Evolutionary conservation across 2,888 invertebrate species (phyloP).

Genomic region (Merodon equestris): DNA sequence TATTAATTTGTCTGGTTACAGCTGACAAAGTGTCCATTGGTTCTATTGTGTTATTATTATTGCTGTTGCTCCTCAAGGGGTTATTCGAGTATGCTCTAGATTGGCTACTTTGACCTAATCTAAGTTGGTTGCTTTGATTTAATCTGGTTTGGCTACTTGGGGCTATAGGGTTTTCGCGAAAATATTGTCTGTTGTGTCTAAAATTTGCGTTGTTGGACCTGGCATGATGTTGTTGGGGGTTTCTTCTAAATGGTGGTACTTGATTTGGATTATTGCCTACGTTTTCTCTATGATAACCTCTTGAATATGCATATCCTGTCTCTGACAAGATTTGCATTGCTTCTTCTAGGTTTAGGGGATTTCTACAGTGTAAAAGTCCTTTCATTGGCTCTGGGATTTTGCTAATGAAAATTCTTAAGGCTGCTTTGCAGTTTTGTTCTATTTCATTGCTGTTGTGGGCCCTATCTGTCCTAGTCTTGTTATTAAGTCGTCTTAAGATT

Average conservation of each 20-base stretch:
- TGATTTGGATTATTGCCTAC: no score
- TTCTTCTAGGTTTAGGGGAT: conserved; percentile 45
- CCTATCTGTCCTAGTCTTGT: conserved; percentile 40
- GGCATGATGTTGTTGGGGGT: neutral
- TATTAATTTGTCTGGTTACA: conserved; percentile 3
- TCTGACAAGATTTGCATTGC: conserved; percentile 53
- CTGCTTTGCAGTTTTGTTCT: conserved; percentile 28
- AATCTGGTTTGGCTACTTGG: neutral
- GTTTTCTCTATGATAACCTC: neutral
- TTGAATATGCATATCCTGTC: conserved; percentile 47
- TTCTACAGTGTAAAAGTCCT: conserved; percentile 41
- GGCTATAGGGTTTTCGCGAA: no score
- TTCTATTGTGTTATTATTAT: neutral
- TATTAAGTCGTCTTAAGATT: conserved; percentile 50
- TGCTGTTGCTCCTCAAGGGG: conserved; percentile 2
- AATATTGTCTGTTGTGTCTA: no score
- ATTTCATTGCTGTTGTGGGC: neutral
- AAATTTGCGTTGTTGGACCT: no score
- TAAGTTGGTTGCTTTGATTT: no score
- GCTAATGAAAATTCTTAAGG: conserved; percentile 36
- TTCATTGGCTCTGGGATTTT: conserved; percentile 51
- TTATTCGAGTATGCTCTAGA: neutral
- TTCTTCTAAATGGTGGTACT: neutral
- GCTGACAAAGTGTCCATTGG: conserved; percentile 27
- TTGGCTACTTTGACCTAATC: neutral